phyloP scores from a whole-genome alignment of 2,888 invertebrate species.

The Halocaridina rubra region DNA sequence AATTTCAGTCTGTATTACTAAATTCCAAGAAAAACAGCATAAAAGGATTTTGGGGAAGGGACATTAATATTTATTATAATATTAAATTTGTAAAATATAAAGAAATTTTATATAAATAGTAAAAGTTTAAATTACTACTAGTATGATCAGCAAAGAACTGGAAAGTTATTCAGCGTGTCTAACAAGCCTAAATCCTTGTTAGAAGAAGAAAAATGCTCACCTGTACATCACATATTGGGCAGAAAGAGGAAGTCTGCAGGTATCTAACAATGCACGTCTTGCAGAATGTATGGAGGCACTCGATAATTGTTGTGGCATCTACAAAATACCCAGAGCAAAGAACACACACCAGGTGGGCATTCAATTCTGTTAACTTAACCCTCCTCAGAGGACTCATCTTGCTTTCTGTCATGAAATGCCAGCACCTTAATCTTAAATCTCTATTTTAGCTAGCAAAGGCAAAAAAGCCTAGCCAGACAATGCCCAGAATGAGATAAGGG shows the following conservation, averaged over 20 bases:
- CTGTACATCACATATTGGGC: conserved; percentile 93
- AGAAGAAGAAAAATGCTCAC: no score
- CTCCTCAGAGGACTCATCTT: conserved; percentile 53
- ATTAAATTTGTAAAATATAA: no score
- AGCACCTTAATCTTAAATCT: background rate
- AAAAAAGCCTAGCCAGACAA: background rate
- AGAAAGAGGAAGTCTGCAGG: conserved; percentile 85
- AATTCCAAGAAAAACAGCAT: no score
- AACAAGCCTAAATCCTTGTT: no score
- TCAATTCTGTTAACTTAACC: conserved; percentile 73
- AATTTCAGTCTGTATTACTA: no score
- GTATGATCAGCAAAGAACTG: no score
- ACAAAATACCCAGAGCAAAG: conserved; percentile 93
- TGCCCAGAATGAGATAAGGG: background rate
- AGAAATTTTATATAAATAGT: no score
- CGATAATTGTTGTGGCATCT: conserved; percentile 95
- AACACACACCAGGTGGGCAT: conserved; percentile 89
- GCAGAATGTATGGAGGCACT: conserved; percentile 97
- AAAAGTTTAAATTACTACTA: no score
- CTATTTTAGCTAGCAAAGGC: background rate
- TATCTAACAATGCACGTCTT: conserved; percentile 93
- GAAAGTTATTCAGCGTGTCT: no score
- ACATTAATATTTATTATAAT: no score
- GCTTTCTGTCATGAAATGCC: background rate
- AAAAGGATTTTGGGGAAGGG: no score